A percentile compares a stretch with the other conserved stretches of the same genome.
Conservation (phyloP, 2,888 invertebrate species). For the Aproaerema taeniolella region DNA sequence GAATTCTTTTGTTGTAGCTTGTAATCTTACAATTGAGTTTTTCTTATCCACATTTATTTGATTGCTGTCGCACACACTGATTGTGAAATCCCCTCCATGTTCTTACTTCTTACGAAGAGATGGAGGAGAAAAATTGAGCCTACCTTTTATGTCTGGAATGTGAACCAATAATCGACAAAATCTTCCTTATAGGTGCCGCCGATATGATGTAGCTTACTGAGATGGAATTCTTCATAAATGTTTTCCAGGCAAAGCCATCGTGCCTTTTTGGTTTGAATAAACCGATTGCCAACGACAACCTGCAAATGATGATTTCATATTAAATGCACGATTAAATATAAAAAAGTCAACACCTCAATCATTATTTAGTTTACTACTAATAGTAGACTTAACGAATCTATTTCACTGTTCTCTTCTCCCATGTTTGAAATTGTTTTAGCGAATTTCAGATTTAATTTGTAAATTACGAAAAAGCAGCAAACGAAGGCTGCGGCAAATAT, state of each 20-base stretch:
- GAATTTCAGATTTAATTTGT: too few species aligned
- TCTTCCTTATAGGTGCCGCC: conserved; percentile 57
- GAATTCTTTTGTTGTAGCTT: conserved; percentile 35
- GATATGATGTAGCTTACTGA: conserved; percentile 56
- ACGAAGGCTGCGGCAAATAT: too few species aligned
- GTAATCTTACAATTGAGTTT: conserved; percentile 34
- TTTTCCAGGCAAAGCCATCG: conserved; percentile 52
- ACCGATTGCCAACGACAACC: conserved; percentile 46
- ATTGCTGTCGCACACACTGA: conserved; percentile 39
- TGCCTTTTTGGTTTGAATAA: conserved; percentile 45
- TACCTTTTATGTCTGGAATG: conserved; percentile 47
- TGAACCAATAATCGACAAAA: conserved; percentile 54
- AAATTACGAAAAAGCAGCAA: too few species aligned
- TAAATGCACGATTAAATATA: too few species aligned
- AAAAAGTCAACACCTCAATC: too few species aligned
- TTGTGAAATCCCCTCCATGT: conserved; percentile 35
- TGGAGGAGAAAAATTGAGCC: conserved; percentile 49
- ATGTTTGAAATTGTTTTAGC: too few species aligned
- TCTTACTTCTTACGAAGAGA: conserved; percentile 49
- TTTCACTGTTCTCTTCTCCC: too few species aligned
- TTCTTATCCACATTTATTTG: conserved; percentile 42
- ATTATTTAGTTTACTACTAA: too few species aligned
- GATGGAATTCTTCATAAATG: conserved; percentile 50
- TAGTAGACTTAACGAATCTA: too few species aligned
- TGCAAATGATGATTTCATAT: too few species aligned